Conservation (phyloP, 2,888 invertebrate species). For the Papilio gigon region DNA sequence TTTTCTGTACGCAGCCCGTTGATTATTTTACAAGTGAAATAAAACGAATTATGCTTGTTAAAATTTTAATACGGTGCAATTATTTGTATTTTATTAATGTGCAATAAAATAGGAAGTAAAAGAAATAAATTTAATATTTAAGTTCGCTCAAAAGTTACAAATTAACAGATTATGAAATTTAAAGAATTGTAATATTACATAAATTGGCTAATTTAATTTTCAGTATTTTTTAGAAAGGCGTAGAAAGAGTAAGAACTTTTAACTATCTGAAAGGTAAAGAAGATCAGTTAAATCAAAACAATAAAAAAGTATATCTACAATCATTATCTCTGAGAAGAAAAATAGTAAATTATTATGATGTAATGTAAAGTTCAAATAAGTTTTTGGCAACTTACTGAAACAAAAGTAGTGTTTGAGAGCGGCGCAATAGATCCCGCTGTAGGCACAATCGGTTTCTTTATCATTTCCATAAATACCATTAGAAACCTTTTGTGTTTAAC, state of each 20-base stretch:
- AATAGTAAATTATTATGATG: background rate
- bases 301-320: background rate
- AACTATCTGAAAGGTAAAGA: conserved; percentile 54
- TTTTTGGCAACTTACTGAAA: conserved; percentile 56
- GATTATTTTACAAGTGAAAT: background rate
- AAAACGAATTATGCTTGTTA: background rate
- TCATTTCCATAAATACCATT: conserved; percentile 70
- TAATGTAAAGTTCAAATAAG: background rate
- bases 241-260: conserved; percentile 59
- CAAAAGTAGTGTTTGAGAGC: conserved; percentile 70
- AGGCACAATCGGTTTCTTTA: conserved; percentile 64
- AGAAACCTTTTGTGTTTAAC: conserved; percentile 53
- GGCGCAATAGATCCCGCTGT: conserved; percentile 70
- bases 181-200: too few species aligned
- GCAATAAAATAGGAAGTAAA: too few species aligned
- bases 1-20: background rate
- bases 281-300: background rate
- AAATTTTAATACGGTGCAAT: background rate
- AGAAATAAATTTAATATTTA: too few species aligned
- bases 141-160: too few species aligned
- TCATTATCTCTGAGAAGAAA: too few species aligned
- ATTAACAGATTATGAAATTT: too few species aligned
- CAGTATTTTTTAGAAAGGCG: conserved; percentile 55
- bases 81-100: too few species aligned
- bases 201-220: conserved; percentile 28